These are phyloP conservation scores for Alces alces DNA, from an alignment of 2,113 vertebrate genomes.

Conservation along the genomic window DNA sequence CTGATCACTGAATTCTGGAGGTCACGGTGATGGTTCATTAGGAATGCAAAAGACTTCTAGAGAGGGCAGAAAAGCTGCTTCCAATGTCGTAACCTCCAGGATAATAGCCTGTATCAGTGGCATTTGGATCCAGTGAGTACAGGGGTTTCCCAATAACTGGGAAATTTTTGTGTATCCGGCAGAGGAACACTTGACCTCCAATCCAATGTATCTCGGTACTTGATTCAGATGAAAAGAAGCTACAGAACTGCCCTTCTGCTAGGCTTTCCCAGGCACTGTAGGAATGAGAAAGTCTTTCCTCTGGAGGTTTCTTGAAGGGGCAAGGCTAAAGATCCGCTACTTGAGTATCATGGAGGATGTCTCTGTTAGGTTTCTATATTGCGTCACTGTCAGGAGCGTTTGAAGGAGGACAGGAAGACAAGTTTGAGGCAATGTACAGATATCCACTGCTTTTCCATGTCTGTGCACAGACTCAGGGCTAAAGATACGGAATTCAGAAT, in stretches of 20 bases:
- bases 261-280: slow-evolving; percentile 93
- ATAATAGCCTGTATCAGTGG: slow-evolving; percentile 97
- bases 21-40: slow-evolving; percentile 90
- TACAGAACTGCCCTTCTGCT: slow-evolving; percentile 95
- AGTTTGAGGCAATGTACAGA: slow-evolving; percentile 93
- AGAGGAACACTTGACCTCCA: slow-evolving; percentile 97
- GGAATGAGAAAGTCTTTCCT: slow-evolving; percentile 90
- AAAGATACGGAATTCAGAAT: slow-evolving; percentile 95
- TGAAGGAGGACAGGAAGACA: slow-evolving; percentile 93
- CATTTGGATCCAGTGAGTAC: slow-evolving; percentile 87
- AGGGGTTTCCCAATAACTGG: slow-evolving; percentile 91
- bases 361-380: slow-evolving; percentile 96
- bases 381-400: slow-evolving; percentile 96
- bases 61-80: slow-evolving; percentile 95
- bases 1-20: slow-evolving; percentile 87
- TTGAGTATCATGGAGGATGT: slow-evolving; percentile 94
- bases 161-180: slow-evolving; percentile 97
- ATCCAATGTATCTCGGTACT: slow-evolving; percentile 98
- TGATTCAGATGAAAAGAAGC: slow-evolving; percentile 95
- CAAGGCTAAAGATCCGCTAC: slow-evolving; percentile 93
- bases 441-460: slow-evolving; percentile 92
- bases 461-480: slow-evolving; percentile 93
- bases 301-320: slow-evolving; percentile 90
- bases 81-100: slow-evolving; percentile 96
- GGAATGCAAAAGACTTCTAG: slow-evolving; percentile 91